Evolutionary conservation across 2,888 invertebrate species (phyloP).

Genomic region (Muschampia plurimacula): DNA sequence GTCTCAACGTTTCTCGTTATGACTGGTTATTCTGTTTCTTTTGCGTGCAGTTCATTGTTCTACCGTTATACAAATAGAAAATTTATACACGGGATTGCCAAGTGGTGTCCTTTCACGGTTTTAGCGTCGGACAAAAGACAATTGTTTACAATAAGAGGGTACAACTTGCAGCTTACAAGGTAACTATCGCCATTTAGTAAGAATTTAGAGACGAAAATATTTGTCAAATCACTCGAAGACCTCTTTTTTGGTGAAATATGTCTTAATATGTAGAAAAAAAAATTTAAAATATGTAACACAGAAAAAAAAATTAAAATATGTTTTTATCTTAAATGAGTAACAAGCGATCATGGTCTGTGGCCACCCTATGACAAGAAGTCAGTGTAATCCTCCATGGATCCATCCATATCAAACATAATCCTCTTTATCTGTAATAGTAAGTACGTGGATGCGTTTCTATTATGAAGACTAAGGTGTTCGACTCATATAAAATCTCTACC

Average conservation of each 20-base stretch:
- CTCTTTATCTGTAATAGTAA: too few species aligned
- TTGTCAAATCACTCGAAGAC: not conserved
- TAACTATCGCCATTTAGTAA: constrained; percentile 22
- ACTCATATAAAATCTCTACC: too few species aligned
- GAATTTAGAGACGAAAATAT: constrained; percentile 2
- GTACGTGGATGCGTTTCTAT: too few species aligned
- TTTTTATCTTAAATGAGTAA: not conserved
- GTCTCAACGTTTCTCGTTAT: constrained; percentile 29
- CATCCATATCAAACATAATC: too few species aligned
- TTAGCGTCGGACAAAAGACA: constrained; percentile 64
- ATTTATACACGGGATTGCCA: constrained; percentile 59
- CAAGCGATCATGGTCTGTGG: not conserved
- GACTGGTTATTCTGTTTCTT: constrained; percentile 49
- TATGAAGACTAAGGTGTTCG: too few species aligned
- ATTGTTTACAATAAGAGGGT: constrained; percentile 61
- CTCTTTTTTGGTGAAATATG: not conserved
- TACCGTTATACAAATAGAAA: constrained; percentile 49
- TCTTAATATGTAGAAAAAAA: too few species aligned
- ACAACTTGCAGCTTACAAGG: constrained; percentile 38
- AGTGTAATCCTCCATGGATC: too few species aligned
- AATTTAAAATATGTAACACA: not conserved
- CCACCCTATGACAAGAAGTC: too few species aligned
- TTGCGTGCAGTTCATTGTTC: constrained; percentile 59
- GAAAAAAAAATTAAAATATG: not conserved
- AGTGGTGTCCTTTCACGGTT: constrained; percentile 66